phyloP scores from a whole-genome alignment of 2,888 invertebrate genomes.

The Lepidonotus clava region DNA sequence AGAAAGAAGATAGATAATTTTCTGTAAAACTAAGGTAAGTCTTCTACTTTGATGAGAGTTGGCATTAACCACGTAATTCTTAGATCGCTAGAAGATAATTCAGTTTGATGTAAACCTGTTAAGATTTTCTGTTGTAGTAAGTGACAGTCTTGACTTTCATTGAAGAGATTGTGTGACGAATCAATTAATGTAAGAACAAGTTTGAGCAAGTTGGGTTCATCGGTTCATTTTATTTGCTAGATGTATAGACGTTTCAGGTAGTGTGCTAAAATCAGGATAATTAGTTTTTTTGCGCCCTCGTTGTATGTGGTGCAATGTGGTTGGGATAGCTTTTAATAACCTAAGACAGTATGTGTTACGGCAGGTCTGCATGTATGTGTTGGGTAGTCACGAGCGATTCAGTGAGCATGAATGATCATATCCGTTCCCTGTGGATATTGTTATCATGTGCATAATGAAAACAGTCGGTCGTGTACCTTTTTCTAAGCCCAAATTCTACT shows the following conservation, averaged over 20 bases:
- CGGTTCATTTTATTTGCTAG: not conserved
- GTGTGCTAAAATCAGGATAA: not conserved
- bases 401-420: too few species aligned
- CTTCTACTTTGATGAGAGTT: constrained; percentile 20
- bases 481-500: too few species aligned
- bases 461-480: too few species aligned
- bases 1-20: not conserved
- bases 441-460: too few species aligned
- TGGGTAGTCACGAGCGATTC: too few species aligned
- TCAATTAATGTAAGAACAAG: not conserved
- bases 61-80: not conserved
- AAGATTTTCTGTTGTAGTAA: too few species aligned
- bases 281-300: not conserved
- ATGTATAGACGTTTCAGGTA: not conserved
- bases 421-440: too few species aligned
- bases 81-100: too few species aligned
- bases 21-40: constrained; percentile 19
- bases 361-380: too few species aligned
- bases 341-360: not conserved
- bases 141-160: too few species aligned
- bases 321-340: not conserved
- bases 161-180: not conserved
- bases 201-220: not conserved
- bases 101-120: too few species aligned
- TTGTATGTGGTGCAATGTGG: not conserved